A percentile compares a stretch with the other conserved stretches of the same genome.
Conservation (phyloP, 2,888 invertebrate species). For the Asteroscopus sphinx region DNA sequence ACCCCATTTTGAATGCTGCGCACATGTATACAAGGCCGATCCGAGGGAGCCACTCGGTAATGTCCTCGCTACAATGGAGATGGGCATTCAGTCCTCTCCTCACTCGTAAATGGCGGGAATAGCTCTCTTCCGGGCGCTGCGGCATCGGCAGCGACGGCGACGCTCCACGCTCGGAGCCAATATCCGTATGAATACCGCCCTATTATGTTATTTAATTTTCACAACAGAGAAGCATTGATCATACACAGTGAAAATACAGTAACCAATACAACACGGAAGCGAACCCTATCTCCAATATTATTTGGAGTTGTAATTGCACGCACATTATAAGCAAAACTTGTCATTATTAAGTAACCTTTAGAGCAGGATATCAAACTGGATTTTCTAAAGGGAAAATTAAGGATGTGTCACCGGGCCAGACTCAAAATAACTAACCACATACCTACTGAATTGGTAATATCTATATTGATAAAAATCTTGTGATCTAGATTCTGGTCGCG, state of each 20-base stretch:
- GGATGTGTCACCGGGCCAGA: too few species aligned
- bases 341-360: too few species aligned
- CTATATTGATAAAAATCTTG: too few species aligned
- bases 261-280: neutral
- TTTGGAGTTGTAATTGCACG: neutral
- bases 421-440: too few species aligned
- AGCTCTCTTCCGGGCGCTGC: conserved; percentile 71
- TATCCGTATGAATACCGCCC: conserved; percentile 44
- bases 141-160: conserved; percentile 24
- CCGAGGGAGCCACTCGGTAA: conserved; percentile 62
- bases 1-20: conserved; percentile 40
- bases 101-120: conserved; percentile 76
- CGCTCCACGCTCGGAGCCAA: conserved; percentile 31
- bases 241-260: conserved; percentile 1
- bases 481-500: too few species aligned
- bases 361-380: too few species aligned
- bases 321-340: too few species aligned
- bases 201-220: conserved; percentile 38
- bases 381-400: too few species aligned
- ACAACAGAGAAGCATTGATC: conserved; percentile 11
- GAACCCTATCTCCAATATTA: neutral
- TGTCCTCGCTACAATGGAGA: conserved; percentile 69
- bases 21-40: conserved; percentile 49
- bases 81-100: conserved; percentile 65
- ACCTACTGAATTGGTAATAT: too few species aligned